Conservation (phyloP, 2,797 vertebrate genomes). For the Helostoma temminkii region DNA sequence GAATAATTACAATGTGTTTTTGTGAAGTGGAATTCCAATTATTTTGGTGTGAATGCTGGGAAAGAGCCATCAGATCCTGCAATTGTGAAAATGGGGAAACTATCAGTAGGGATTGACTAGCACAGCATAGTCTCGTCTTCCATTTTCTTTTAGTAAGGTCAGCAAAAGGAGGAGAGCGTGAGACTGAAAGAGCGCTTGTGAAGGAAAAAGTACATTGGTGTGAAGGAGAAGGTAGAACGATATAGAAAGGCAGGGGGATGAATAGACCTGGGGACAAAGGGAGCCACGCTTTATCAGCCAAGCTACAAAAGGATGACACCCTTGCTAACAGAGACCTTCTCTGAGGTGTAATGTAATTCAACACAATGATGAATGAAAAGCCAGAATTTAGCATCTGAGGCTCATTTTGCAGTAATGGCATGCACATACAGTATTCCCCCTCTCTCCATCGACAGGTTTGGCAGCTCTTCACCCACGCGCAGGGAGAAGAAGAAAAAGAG, state of each 20-base stretch:
- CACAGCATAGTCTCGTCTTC: slow-evolving; percentile 12
- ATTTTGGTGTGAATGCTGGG: slow-evolving; percentile 42
- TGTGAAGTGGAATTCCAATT: slow-evolving; percentile 40
- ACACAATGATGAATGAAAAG: slow-evolving; percentile 11
- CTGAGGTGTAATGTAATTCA: slow-evolving; percentile 5
- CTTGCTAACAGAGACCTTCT: slow-evolving; percentile 18
- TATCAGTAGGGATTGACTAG: slow-evolving; percentile 25
- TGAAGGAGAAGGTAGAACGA: slow-evolving; percentile 2
- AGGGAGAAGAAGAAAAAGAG: slow-evolving; percentile 96
- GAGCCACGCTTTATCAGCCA: slow-evolving; percentile 4
- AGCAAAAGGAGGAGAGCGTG: slow-evolving; percentile 11
- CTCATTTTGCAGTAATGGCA: slow-evolving; percentile 30
- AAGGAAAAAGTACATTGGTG: not conserved
- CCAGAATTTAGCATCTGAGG: slow-evolving; percentile 11
- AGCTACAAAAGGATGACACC: slow-evolving; percentile 25
- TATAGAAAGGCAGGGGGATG: slow-evolving; percentile 8
- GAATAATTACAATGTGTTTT: slow-evolving; percentile 48
- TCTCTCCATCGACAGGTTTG: slow-evolving; percentile 83
- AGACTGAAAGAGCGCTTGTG: not conserved
- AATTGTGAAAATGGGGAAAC: not conserved
- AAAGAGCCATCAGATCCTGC: slow-evolving; percentile 37
- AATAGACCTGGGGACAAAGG: slow-evolving; percentile 22
- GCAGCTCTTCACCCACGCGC: slow-evolving; percentile 92
- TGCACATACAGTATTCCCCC: slow-evolving; percentile 10
- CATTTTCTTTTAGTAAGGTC: slow-evolving; percentile 50